phyloP scores from a whole-genome alignment of 2,113 vertebrate genomes.

The Siniperca chuatsi region DNA sequence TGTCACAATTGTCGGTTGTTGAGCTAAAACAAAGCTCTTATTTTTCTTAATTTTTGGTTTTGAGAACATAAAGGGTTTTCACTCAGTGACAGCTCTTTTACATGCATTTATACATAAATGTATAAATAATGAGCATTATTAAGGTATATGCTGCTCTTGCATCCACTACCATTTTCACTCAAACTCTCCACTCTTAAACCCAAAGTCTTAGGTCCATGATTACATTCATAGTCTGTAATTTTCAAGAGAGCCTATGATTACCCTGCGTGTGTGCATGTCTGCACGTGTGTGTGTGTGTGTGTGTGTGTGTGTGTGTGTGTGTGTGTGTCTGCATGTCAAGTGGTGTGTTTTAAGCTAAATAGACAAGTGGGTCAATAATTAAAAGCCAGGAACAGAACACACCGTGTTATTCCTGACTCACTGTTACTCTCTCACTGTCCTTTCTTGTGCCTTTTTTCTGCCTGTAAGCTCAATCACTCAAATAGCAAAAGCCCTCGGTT shows the following conservation, averaged over 20 bases:
- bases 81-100: background rate
- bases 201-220: conserved; percentile 59
- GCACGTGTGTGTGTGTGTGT: background rate
- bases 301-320: conserved; percentile 40
- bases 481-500: conserved; percentile 2
- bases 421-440: conserved; percentile 35
- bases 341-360: conserved; percentile 56
- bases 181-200: conserved; percentile 38
- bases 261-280: conserved; percentile 4
- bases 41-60: conserved; percentile 7
- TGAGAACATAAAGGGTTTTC: background rate
- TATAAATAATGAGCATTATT: conserved; percentile 2
- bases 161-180: conserved; percentile 43
- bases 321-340: conserved; percentile 41
- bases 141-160: background rate
- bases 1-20: background rate
- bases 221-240: conserved; percentile 73
- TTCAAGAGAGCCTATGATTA: conserved; percentile 72
- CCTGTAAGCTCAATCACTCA: conserved; percentile 13
- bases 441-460: conserved; percentile 1
- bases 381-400: conserved; percentile 40
- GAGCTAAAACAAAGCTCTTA: background rate
- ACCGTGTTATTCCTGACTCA: conserved; percentile 29
- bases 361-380: conserved; percentile 59
- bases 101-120: conserved; percentile 19